A percentile compares a stretch with the other conserved stretches of the same genome.
These are phyloP conservation scores for Lasiurus cinereus DNA, from an alignment of 2,113 vertebrate genomes.

Conservation along the genomic window DNA sequence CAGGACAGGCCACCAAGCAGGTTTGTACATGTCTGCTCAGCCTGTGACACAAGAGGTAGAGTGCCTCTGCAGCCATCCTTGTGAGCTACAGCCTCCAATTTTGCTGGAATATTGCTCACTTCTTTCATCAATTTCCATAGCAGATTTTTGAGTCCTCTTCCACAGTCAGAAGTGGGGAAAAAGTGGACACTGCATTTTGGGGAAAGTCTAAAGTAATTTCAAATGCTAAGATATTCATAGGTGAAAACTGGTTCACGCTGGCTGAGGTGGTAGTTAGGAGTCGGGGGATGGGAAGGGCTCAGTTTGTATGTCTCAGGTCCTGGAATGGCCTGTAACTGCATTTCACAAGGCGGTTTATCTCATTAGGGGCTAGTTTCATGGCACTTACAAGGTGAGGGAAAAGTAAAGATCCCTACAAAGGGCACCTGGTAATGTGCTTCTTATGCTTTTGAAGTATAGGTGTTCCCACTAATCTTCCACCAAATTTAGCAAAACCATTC, in stretches of 20 bases:
- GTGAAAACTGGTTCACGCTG: not conserved
- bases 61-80: too few species aligned
- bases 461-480: not conserved
- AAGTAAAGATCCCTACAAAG: not conserved
- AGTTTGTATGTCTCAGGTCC: not conserved
- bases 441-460: not conserved
- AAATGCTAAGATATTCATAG: not conserved
- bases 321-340: not conserved
- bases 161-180: not conserved
- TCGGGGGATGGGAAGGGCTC: not conserved
- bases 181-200: not conserved
- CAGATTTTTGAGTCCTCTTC: not conserved
- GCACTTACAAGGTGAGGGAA: not conserved
- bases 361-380: not conserved
- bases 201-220: not conserved
- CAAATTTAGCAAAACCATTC: not conserved
- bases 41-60: not conserved
- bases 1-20: not conserved
- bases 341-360: not conserved
- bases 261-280: not conserved
- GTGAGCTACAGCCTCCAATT: not conserved
- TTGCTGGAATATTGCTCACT: not conserved
- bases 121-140: not conserved
- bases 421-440: not conserved
- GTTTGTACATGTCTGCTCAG: rapidly evolving